These are phyloP conservation scores for Luidia sarsii DNA, from an alignment of 53 echinoderm and acorn worm species.

Conservation along the genomic window DNA sequence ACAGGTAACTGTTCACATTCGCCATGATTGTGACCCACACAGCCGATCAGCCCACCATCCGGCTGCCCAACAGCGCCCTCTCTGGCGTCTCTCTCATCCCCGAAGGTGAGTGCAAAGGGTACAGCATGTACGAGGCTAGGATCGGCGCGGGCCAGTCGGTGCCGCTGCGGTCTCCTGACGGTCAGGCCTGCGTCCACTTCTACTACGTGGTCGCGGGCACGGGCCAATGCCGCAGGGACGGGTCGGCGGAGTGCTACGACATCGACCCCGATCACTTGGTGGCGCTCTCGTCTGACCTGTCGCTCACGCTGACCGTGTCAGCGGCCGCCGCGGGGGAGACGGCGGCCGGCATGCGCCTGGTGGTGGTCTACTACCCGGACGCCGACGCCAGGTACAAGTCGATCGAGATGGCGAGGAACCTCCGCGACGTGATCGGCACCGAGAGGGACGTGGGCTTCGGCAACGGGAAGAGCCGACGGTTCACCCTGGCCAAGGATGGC, in stretches of 20 bases:
- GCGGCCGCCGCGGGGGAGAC: no score
- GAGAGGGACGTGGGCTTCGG: conserved; percentile 35
- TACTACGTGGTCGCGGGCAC: conserved; percentile 44
- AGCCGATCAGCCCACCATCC: neutral
- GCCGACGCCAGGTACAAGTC: neutral
- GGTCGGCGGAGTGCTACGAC: neutral
- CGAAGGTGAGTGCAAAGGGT: neutral
- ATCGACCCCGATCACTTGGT: conserved; percentile 12
- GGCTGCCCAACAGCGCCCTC: conserved; percentile 30
- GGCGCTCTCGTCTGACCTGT: conserved; percentile 32
- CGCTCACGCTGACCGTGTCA: conserved; percentile 21
- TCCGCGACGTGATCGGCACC: conserved; percentile 33
- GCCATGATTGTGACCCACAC: conserved; percentile 17
- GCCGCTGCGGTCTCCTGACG: neutral
- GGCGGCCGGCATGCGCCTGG: conserved; percentile 31
- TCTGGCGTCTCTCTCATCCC: conserved; percentile 6
- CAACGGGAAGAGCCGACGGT: conserved; percentile 41
- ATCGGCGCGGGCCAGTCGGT: conserved; percentile 2
- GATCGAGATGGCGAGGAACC: neutral
- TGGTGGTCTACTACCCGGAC: conserved; percentile 41
- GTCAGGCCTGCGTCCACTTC: neutral
- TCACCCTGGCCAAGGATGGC: conserved; percentile 33
- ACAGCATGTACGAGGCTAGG: conserved; percentile 37
- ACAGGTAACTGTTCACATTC: no score
- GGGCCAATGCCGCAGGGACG: neutral